Evolutionary conservation across 2,888 invertebrate species (phyloP).

Genomic region (Meghimatium bilineatum): DNA sequence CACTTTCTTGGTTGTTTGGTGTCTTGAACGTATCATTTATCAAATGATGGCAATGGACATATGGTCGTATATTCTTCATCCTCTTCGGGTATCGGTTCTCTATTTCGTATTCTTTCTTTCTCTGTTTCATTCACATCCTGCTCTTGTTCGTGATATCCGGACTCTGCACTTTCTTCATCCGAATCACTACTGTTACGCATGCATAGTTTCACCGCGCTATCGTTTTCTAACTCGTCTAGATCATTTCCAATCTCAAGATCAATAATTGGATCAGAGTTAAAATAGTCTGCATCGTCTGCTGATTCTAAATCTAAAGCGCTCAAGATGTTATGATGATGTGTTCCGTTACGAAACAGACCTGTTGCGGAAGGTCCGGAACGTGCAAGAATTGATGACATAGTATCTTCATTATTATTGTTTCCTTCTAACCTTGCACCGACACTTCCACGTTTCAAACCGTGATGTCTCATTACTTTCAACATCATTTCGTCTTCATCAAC

Average conservation of each 20-base stretch:
- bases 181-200: slow-evolving; percentile 62
- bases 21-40: background rate
- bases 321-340: slow-evolving; percentile 45
- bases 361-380: background rate
- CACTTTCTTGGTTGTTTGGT: too few species aligned
- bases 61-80: slow-evolving; percentile 29
- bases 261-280: slow-evolving; percentile 62
- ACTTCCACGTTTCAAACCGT: slow-evolving; percentile 56
- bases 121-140: slow-evolving; percentile 33
- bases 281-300: slow-evolving; percentile 42
- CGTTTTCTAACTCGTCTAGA: slow-evolving; percentile 69
- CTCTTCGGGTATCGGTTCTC: slow-evolving; percentile 29
- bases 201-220: slow-evolving; percentile 67
- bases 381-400: background rate
- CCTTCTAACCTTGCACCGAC: slow-evolving; percentile 28
- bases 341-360: slow-evolving; percentile 28
- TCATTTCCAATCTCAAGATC: slow-evolving; percentile 73
- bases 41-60: slow-evolving; percentile 11
- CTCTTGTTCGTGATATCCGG: slow-evolving; percentile 73
- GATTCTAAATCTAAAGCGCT: slow-evolving; percentile 53
- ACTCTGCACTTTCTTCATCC: slow-evolving; percentile 73
- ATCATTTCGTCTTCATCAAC: slow-evolving; percentile 56
- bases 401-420: background rate
- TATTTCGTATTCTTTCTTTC: slow-evolving; percentile 33
- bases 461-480: slow-evolving; percentile 54